phyloP scores from a whole-genome alignment of 35 echinoderm and acorn worm genomes.

The Lytechinus pictus region DNA sequence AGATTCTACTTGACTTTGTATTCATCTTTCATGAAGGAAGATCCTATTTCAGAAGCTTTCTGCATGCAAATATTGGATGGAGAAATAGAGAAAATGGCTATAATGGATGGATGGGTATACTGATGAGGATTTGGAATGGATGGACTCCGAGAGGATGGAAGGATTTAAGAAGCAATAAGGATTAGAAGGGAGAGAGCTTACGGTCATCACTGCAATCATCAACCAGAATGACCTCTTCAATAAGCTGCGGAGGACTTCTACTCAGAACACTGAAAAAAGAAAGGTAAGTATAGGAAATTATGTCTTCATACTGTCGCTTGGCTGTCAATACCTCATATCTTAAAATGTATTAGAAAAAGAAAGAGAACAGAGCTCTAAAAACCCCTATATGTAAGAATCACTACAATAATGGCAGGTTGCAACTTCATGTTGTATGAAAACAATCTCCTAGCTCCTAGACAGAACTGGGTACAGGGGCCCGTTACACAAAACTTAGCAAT shows the following conservation, averaged over 20 bases:
- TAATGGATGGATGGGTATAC: background rate
- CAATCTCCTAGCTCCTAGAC: too few species aligned
- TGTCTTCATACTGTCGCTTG: too few species aligned
- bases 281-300: background rate
- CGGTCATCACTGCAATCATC: slow-evolving; percentile 97
- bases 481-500: too few species aligned
- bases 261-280: slow-evolving; percentile 77
- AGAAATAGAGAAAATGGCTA: background rate
- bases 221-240: slow-evolving; percentile 91
- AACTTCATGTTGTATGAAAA: too few species aligned
- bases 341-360: too few species aligned
- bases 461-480: too few species aligned
- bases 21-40: background rate
- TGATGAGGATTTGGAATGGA: background rate
- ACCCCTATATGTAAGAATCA: too few species aligned
- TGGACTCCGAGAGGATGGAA: background rate
- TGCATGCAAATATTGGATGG: background rate
- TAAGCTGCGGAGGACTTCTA: slow-evolving; percentile 89
- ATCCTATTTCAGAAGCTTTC: background rate
- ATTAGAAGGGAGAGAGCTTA: slow-evolving; percentile 56
- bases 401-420: too few species aligned
- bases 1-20: background rate
- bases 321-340: too few species aligned
- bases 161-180: background rate
- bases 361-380: too few species aligned